These are phyloP conservation scores for Helicoverpa assulta DNA, from an alignment of 2,888 invertebrate species.

Conservation along the genomic window DNA sequence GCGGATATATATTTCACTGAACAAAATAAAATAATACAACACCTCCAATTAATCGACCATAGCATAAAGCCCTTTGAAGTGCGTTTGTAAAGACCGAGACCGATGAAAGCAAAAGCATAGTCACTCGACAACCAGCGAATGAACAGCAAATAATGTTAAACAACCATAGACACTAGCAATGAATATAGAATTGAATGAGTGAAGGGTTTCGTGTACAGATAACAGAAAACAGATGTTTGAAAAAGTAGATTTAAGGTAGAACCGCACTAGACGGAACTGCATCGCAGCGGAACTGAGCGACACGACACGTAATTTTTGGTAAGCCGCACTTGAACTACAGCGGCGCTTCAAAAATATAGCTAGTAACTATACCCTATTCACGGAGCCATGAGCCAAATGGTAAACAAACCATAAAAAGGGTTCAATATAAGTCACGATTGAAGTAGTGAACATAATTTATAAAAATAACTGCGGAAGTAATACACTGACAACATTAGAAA, in stretches of 20 bases:
- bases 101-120: conserved; percentile 42
- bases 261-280: too few species aligned
- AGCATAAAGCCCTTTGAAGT: conserved; percentile 68
- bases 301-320: too few species aligned
- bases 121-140: conserved; percentile 30
- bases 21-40: conserved; percentile 72
- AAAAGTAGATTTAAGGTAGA: neutral
- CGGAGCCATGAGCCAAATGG: too few species aligned
- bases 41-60: conserved; percentile 76
- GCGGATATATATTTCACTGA: conserved; percentile 61
- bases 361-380: too few species aligned
- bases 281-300: too few species aligned
- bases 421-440: too few species aligned
- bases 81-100: conserved; percentile 59
- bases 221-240: neutral
- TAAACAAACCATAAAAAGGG: too few species aligned
- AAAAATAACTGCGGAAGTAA: too few species aligned
- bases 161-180: conserved; percentile 49
- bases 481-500: too few species aligned
- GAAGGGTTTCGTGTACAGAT: conserved; percentile 12
- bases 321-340: too few species aligned
- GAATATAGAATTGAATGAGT: conserved; percentile 10
- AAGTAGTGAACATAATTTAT: too few species aligned
- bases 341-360: too few species aligned
- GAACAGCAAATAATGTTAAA: conserved; percentile 46